These are phyloP conservation scores for Callocephalon fimbriatum DNA, from an alignment of 2,113 vertebrate genomes.

Conservation along the genomic window DNA sequence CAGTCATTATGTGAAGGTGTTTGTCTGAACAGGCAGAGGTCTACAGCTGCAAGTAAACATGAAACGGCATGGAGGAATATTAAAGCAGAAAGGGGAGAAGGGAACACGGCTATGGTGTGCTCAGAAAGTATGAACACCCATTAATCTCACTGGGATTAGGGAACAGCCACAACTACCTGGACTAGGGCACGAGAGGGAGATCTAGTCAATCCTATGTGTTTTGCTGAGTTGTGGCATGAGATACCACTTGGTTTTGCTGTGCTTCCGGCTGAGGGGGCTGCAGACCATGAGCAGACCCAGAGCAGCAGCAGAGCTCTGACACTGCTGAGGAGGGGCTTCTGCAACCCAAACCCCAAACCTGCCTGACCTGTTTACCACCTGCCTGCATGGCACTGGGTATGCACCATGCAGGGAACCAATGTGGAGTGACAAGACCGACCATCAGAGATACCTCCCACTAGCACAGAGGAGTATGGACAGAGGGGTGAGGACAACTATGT, in stretches of 20 bases:
- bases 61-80: background rate
- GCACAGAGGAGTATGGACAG: fast-evolving
- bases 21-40: background rate
- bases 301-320: background rate
- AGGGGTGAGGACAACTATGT: background rate
- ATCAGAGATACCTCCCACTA: background rate
- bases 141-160: background rate
- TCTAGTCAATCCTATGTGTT: background rate
- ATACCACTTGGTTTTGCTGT: background rate
- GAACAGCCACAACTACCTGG: background rate
- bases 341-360: background rate
- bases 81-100: background rate
- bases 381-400: fast-evolving
- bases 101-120: background rate
- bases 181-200: background rate
- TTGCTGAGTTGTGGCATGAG: background rate
- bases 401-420: fast-evolving
- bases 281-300: background rate
- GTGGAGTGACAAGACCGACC: background rate
- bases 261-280: background rate
- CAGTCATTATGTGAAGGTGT: background rate
- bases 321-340: fast-evolving
- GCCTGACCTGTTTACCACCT: background rate
- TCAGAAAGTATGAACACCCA: background rate
- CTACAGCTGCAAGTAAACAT: background rate